phyloP scores from a whole-genome alignment of 2,888 invertebrate species.

The Emmelina monodactyla region DNA sequence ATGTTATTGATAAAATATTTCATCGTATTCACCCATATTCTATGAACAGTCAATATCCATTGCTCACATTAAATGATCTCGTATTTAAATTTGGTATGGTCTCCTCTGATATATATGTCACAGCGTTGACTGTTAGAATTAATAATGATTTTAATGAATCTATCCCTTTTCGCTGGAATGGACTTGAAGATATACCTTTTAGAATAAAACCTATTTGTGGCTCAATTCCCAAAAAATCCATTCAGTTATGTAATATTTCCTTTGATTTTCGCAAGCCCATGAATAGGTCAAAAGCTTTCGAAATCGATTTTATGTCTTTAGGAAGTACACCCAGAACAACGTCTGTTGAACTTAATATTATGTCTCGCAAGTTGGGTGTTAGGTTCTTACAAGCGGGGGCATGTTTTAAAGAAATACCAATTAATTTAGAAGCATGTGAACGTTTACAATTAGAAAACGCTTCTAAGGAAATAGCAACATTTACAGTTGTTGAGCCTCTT shows the following conservation, averaged over 20 bases:
- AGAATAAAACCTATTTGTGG: slow-evolving; percentile 38
- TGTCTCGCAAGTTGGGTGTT: slow-evolving; percentile 44
- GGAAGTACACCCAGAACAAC: slow-evolving; percentile 21
- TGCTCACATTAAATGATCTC: slow-evolving; percentile 23
- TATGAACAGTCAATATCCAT: slow-evolving; percentile 34
- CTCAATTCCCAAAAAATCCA: slow-evolving; percentile 31
- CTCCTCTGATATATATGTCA: slow-evolving; percentile 39
- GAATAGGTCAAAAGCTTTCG: slow-evolving; percentile 45
- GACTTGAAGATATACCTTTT: slow-evolving; percentile 40
- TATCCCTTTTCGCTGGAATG: slow-evolving; percentile 37
- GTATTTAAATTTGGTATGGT: slow-evolving; percentile 56
- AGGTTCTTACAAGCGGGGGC: slow-evolving; percentile 42
- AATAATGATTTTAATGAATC: slow-evolving; percentile 40
- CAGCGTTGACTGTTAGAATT: slow-evolving; percentile 42
- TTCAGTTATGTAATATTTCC: slow-evolving; percentile 44
- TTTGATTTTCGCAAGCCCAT: slow-evolving; percentile 36
- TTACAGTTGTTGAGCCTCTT: slow-evolving; percentile 54
- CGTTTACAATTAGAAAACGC: slow-evolving; percentile 60
- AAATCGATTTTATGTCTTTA: slow-evolving; percentile 34
- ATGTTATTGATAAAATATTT: slow-evolving; percentile 35
- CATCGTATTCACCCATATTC: slow-evolving; percentile 33
- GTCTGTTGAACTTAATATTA: slow-evolving; percentile 37
- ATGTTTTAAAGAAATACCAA: slow-evolving; percentile 43
- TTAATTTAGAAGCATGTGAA: slow-evolving; percentile 42
- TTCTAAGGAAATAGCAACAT: slow-evolving; percentile 56